Conservation (phyloP, 1,140 invertebrate genomes). For the Lasioglossum baleicum region DNA sequence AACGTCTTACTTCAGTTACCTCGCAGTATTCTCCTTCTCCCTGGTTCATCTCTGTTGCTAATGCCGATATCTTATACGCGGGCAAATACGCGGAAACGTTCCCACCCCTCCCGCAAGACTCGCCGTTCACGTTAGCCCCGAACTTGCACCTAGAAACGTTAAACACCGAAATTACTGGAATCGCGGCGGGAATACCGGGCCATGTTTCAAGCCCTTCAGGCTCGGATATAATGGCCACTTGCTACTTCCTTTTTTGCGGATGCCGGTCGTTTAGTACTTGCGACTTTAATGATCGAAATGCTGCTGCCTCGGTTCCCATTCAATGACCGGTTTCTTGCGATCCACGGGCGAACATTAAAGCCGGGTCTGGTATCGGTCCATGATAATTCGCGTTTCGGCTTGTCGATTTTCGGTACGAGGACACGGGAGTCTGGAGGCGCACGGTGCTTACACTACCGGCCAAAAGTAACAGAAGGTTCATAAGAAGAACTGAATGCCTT, state of each 20-base stretch:
- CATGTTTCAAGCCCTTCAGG: not conserved
- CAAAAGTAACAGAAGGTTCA: too few relatives aligned
- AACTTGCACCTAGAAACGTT: conserved; percentile 4
- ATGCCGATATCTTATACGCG: conserved; percentile 5
- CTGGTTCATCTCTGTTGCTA: not conserved
- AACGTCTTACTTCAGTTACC: not conserved
- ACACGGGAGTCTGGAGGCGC: not conserved
- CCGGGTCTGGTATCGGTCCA: not conserved
- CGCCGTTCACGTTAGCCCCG: not conserved
- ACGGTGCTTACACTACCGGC: not conserved
- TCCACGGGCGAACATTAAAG: not conserved
- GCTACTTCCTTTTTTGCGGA: conserved; percentile 9
- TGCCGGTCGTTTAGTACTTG: not conserved
- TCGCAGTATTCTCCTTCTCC: not conserved
- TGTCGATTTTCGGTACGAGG: not conserved
- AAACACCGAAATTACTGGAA: conserved; percentile 27
- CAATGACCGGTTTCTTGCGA: conserved; percentile 1
- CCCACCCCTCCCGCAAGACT: too few relatives aligned
- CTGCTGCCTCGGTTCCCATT: not conserved
- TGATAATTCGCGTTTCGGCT: not conserved
- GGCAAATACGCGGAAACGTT: not conserved
- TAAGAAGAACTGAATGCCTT: too few relatives aligned
- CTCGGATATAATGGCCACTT: conserved; percentile 22
- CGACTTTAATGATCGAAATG: conserved; percentile 20
- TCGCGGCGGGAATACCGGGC: not conserved